These are phyloP conservation scores for Caenorhabditis panamensis DNA, from an alignment of 2,888 invertebrate genomes.

Conservation along the genomic window DNA sequence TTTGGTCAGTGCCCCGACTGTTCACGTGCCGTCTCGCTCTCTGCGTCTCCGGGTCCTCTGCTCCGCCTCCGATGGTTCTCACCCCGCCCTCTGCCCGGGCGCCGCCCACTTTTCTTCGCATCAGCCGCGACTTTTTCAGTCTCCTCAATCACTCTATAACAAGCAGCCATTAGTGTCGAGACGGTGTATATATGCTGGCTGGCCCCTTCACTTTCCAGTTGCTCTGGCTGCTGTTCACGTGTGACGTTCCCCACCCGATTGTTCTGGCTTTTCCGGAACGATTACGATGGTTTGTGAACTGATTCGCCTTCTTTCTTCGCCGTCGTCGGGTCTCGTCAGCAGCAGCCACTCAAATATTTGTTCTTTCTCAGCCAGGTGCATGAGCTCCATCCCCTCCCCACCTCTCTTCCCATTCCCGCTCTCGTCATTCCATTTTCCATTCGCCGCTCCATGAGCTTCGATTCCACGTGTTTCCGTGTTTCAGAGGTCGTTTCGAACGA, in stretches of 20 bases:
- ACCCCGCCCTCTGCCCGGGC: constrained; percentile 29
- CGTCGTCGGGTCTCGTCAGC: background rate
- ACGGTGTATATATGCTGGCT: background rate
- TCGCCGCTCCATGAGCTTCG: background rate
- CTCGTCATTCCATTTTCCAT: background rate
- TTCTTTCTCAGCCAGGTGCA: constrained; percentile 11
- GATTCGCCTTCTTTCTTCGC: background rate
- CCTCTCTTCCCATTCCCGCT: constrained; percentile 8
- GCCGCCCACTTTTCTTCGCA: constrained; percentile 33
- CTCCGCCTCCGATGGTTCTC: constrained; percentile 30
- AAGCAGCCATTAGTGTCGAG: constrained; percentile 15
- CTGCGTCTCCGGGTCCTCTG: constrained; percentile 12
- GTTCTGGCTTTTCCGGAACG: constrained; percentile 54
- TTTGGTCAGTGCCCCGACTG: constrained; percentile 25
- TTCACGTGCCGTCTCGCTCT: constrained; percentile 42
- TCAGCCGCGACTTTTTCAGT: constrained; percentile 47
- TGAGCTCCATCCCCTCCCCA: background rate
- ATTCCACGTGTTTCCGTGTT: constrained; percentile 31
- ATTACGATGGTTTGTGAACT: constrained; percentile 50
- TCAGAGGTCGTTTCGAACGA: constrained; percentile 69
- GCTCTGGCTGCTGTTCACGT: background rate
- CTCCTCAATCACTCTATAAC: constrained; percentile 20
- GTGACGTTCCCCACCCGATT: background rate
- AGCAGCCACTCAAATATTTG: constrained; percentile 18
- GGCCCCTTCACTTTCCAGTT: background rate